Base-by-base conservation (phyloP, 2,113 vertebrate species). In the Gnathonemus echidnorhynchus region DNA sequence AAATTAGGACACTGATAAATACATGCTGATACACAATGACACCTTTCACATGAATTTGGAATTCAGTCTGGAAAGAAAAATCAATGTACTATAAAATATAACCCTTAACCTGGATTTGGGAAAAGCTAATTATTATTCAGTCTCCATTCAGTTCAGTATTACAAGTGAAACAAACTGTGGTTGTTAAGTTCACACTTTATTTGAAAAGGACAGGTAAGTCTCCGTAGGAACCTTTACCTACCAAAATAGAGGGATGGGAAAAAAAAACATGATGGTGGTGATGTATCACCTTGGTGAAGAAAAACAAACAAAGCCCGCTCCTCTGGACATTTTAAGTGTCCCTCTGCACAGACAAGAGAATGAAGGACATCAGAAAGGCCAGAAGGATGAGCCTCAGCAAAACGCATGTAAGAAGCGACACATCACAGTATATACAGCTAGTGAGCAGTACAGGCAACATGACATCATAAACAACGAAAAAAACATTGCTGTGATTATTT, bases 11-110 rank as follows among this genome's bases (percentile, higher is more conserved):
- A 91, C 89, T 91, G 86, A 92, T 93, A 91, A 89, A 92, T 90
- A 90, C 89, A 92, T 89, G 91, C 90, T 83, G 90, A 93, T 93
- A 90, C 89, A 92, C 89, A 92, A 91, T 93, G 94, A 95, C 95
- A 95, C 92, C 92, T 92, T 91, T 92, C 91, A 93, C 92, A 93
- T 90, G 90, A 93, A 92, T 92, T 91, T 66, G 62, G n/a, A 93
- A 93, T 93, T 92, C 80, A n/a, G 9, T 4, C 93, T 70, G 93
- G 91, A 45, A 92, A 94, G 93, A 89, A 94, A 92, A 91, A 92
- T 94, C 93, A 94, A 93, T 31, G 46, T 52, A 94, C 35, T 94
- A 92, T 93, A 58, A 39, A 93, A 90, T 90, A 94, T 93, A 89
- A 90, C 89, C 56, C 88, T 92, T 90, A 91, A 92, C 89, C 53